Conservation (phyloP, 2,888 invertebrate species). For the Taenaris catops region DNA sequence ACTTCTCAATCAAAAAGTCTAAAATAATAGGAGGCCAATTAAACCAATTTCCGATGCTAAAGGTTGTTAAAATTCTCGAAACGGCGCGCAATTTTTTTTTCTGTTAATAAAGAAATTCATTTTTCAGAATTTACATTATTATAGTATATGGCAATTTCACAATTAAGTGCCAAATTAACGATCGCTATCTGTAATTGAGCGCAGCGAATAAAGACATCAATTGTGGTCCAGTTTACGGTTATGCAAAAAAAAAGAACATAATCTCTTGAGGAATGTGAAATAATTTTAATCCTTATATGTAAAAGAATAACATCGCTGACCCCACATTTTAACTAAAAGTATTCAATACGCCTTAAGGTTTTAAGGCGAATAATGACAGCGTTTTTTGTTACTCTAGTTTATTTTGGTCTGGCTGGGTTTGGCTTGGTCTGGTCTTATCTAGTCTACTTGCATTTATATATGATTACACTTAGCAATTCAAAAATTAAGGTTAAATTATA, state of each 20-base stretch:
- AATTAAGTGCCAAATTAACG: conserved; percentile 42
- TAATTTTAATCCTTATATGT: conserved; percentile 6
- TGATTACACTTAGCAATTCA: too few relatives aligned
- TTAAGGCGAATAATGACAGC: too few relatives aligned
- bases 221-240: conserved; percentile 17
- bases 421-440: too few relatives aligned
- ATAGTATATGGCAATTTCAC: conserved; percentile 29
- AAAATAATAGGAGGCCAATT: conserved; percentile 43
- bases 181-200: conserved; percentile 60
- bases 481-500: too few relatives aligned
- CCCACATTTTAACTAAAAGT: too few relatives aligned
- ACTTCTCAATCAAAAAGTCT: conserved; percentile 38
- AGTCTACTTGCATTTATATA: too few relatives aligned
- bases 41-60: conserved; percentile 35
- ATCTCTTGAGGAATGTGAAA: conserved; percentile 1
- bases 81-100: too few relatives aligned
- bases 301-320: conserved; percentile 19
- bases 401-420: too few relatives aligned
- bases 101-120: conserved; percentile 35
- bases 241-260: conserved; percentile 8
- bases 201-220: conserved; percentile 29
- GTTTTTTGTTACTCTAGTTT: too few relatives aligned
- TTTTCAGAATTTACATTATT: conserved; percentile 31
- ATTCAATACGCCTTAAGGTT: too few relatives aligned
- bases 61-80: conserved; percentile 32